phyloP scores from a whole-genome alignment of 2,797 vertebrate species.

The Yasuhikotakia modesta region DNA sequence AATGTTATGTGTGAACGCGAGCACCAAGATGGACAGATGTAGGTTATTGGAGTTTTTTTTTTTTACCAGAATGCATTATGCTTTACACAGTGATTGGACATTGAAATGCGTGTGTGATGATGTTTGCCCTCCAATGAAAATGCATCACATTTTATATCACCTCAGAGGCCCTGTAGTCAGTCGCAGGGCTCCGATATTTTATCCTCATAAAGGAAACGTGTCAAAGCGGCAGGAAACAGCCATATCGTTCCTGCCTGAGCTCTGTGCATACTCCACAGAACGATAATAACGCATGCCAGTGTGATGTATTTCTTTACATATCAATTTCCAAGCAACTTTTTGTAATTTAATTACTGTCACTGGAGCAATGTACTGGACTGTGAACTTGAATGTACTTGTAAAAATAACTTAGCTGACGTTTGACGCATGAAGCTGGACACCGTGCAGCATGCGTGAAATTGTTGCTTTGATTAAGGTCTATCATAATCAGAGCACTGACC shows the following conservation, averaged over 20 bases:
- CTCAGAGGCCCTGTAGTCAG: slow-evolving; percentile 25
- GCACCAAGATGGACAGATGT: slow-evolving; percentile 8
- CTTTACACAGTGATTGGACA: slow-evolving; percentile 49
- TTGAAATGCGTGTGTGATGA: slow-evolving; percentile 46
- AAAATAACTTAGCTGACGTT: slow-evolving; percentile 17
- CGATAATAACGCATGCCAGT: background rate
- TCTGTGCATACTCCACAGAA: too few species aligned
- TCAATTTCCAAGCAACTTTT: slow-evolving; percentile 28
- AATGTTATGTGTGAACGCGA: slow-evolving; percentile 16
- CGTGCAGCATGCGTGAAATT: slow-evolving; percentile 33
- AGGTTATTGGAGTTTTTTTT: slow-evolving; percentile 25
- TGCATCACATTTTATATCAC: slow-evolving; percentile 33
- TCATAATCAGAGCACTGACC: slow-evolving; percentile 34
- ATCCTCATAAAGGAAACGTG: slow-evolving; percentile 49
- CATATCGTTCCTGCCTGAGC: slow-evolving; percentile 2
- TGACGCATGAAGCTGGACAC: slow-evolving; percentile 25
- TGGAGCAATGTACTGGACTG: slow-evolving; percentile 1
- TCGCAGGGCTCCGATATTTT: slow-evolving; percentile 47
- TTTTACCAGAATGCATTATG: slow-evolving; percentile 33
- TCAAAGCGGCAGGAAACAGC: slow-evolving; percentile 23
- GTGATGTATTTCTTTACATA: slow-evolving; percentile 5
- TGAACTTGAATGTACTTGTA: slow-evolving; percentile 15
- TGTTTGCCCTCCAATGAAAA: slow-evolving; percentile 52
- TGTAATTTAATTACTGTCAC: slow-evolving; percentile 24
- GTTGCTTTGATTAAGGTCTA: slow-evolving; percentile 26